These are phyloP conservation scores for Bombyx mori DNA, from an alignment of 1,140 invertebrate species.

Conservation along the genomic window ASM3026992v2 NC_085107.1:12955501-12956000, in stretches of 20 bases:
- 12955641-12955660: constrained; percentile 90
- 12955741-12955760: constrained; percentile 78
- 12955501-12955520: constrained; percentile 27
- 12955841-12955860: constrained; percentile 60
- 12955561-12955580: constrained; percentile 81
- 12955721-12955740: constrained; percentile 77
- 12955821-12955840: constrained; percentile 84
- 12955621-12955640: constrained; percentile 94
- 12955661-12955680: constrained; percentile 88
- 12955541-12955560: constrained; percentile 82
- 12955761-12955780: constrained; percentile 88
- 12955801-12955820: constrained; percentile 90
- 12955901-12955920: constrained; percentile 94
- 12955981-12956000: constrained; percentile 64
- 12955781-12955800: constrained; percentile 96
- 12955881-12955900: constrained; percentile 97
- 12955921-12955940: constrained; percentile 79
- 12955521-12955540: constrained; percentile 76
- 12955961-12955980: constrained; percentile 72
- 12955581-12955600: constrained; percentile 75
- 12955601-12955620: constrained; percentile 75
- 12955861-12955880: constrained; percentile 85
- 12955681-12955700: constrained; percentile 95
- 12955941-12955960: constrained; percentile 86
- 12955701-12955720: constrained; percentile 94